Evolutionary conservation across 2,888 invertebrate genomes (phyloP), one percentile per base, ranked within the genome.

Genomic region (Aporophyla lueneburgensis): DNA sequence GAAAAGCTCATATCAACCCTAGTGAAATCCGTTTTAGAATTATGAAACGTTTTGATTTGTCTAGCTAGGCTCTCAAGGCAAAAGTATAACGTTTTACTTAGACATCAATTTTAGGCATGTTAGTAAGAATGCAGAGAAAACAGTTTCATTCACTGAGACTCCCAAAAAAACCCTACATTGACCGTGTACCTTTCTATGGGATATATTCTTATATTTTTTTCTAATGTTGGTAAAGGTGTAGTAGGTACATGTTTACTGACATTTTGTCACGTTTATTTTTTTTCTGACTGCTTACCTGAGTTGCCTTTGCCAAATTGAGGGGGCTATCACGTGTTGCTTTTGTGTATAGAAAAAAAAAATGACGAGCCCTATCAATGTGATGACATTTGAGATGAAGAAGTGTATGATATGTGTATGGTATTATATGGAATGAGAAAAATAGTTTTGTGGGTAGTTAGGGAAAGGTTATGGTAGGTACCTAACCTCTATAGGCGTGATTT

Each of bases 181-280:
- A 80, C 76, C 24, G 70, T 54, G 43, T 71, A 71, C 72, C 68
- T 80, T 86, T 84, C 83, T 79, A 76, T 63, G 71, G 68, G 51
- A 68, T 71, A 69, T 76, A 68, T 53, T 66, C n/a, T n/a, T n/a
- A n/a, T 56, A 49, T 78, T 85, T 86, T 91, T 87, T 89, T 88
- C 69, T 86, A 79, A 88, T 90, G 91, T 91, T 91, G 89, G 92
- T 89, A 89, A 91, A 90, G 91, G 92, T 90, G 88, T 88, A 89
- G 91, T 93, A 96, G 96, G 96, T 96, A 96, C 95, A 94, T 96
- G 96, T 96, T 96, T 96, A 95, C 95, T 92, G 94, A 95, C 96
- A 96, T 96, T 96, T 95, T 96, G 96, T 96, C 96, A 96, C 96
- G 96, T 96, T 93, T 93, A 88, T 92, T 93, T 95, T 94, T 76